Percentiles rank a stretch among this genome's conserved stretches.
Evolutionary conservation across 1,140 invertebrate genomes (phyloP).

Genomic region (Zaprionus taronus): DNA sequence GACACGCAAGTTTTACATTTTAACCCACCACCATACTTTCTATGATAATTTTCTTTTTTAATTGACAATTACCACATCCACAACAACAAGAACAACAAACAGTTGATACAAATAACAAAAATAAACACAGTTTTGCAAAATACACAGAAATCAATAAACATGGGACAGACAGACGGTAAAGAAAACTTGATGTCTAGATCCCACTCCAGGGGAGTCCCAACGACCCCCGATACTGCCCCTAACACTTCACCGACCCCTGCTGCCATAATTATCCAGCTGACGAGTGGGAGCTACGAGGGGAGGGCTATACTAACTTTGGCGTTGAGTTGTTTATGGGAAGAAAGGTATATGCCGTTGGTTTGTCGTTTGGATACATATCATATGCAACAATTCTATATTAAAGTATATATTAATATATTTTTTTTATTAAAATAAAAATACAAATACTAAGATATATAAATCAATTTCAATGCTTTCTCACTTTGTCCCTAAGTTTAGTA

Average conservation of each 20-base stretch:
- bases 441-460: no score
- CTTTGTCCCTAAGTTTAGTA: background rate
- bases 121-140: conserved; percentile 52
- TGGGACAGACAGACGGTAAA: conserved; percentile 31
- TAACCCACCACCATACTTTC: conserved; percentile 52
- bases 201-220: background rate
- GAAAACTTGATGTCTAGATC: conserved; percentile 29
- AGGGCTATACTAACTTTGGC: conserved; percentile 11
- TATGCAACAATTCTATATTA: background rate
- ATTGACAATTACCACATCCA: conserved; percentile 15
- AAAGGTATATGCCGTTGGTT: background rate
- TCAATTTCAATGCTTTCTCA: no score
- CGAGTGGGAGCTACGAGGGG: background rate
- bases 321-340: background rate
- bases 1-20: conserved; percentile 41
- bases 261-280: conserved; percentile 67
- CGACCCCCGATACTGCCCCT: background rate
- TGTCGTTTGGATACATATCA: background rate
- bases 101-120: conserved; percentile 16
- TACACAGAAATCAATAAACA: conserved; percentile 63
- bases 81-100: background rate
- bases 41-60: conserved; percentile 51
- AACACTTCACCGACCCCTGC: background rate
- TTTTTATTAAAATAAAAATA: background rate
- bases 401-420: background rate